Conservation (phyloP, 2,797 vertebrate species). For the Emydoidea blandingii region DNA sequence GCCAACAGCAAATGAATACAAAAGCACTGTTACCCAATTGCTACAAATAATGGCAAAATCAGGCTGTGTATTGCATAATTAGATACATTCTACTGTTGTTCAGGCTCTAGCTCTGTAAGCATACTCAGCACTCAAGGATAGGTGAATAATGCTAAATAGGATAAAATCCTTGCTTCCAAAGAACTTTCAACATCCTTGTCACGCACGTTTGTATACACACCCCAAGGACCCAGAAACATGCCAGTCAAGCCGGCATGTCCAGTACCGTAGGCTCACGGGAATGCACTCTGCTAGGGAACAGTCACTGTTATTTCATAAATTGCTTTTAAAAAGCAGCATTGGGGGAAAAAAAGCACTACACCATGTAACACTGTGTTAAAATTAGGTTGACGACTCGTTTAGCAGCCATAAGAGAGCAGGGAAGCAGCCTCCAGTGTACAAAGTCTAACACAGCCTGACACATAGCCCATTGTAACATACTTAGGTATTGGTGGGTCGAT, state of each 20-base stretch:
- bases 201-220: fast-evolving
- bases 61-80: not conserved
- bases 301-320: not conserved
- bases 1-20: conserved; percentile 32
- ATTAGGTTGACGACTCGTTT: fast-evolving
- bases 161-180: not conserved
- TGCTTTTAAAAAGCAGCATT: not conserved
- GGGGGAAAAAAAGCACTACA: not conserved
- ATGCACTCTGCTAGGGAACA: fast-evolving
- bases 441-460: fast-evolving
- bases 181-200: fast-evolving
- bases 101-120: fast-evolving
- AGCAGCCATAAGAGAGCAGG: not conserved
- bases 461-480: fast-evolving
- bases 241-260: not conserved
- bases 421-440: not conserved
- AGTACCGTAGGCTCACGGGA: not conserved
- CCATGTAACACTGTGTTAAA: fast-evolving
- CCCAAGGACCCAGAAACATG: fast-evolving
- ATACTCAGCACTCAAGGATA: not conserved
- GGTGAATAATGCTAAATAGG: not conserved
- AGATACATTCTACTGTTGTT: not conserved
- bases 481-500: fast-evolving
- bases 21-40: not conserved
- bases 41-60: not conserved